Evolutionary conservation across 92 coral and sea anemone genomes (phyloP).

Genomic region (Meandrina meandrites): DNA sequence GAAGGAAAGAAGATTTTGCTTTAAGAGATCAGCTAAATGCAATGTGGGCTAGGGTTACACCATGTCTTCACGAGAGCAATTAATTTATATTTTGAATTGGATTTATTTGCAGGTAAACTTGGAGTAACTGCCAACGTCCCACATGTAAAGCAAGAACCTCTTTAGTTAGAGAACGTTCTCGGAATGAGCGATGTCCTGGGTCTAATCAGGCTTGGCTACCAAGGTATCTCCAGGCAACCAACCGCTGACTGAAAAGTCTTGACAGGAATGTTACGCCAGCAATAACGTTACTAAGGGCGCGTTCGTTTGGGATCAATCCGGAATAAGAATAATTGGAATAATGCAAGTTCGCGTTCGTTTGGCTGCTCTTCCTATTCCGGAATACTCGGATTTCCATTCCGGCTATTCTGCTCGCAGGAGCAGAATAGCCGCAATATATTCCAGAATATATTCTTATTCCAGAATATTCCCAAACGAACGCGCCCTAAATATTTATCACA

Average conservation of each 20-base stretch:
- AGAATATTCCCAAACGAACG: too few relatives aligned
- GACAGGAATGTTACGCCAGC: not conserved
- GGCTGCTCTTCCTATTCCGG: too few relatives aligned
- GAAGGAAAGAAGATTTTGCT: too few relatives aligned
- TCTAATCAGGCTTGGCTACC: not conserved
- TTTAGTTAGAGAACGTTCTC: not conserved
- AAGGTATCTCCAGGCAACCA: not conserved
- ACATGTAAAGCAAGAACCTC: conserved; percentile 21
- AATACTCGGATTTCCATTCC: too few relatives aligned
- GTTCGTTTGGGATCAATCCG: too few relatives aligned
- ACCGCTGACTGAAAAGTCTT: not conserved
- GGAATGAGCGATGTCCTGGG: not conserved
- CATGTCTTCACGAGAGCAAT: not conserved
- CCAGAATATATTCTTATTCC: too few relatives aligned
- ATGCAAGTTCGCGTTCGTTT: too few relatives aligned
- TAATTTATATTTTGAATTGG: too few relatives aligned
- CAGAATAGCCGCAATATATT: too few relatives aligned
- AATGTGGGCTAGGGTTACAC: not conserved
- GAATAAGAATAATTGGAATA: too few relatives aligned
- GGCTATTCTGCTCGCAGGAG: too few relatives aligned
- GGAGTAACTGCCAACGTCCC: not conserved
- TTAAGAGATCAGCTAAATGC: too few relatives aligned
- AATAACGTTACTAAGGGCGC: not conserved
- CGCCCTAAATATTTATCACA: not conserved
- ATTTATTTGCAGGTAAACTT: not conserved